Evolutionary conservation across 2,113 vertebrate genomes (phyloP), one percentile per base, ranked within the genome.

Genomic region (Limnothrissa miodon): DNA sequence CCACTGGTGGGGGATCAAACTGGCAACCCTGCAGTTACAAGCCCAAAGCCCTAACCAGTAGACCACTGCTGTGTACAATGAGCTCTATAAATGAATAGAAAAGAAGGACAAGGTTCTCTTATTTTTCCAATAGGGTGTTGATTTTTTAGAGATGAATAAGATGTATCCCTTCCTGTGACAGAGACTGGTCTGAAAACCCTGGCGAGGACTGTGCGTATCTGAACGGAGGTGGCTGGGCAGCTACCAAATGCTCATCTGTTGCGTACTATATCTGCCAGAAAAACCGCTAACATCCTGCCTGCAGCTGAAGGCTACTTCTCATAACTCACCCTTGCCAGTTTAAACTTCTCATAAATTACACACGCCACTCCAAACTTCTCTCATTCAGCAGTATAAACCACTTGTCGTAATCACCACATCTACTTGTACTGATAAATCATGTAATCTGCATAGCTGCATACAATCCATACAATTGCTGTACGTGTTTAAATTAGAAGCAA

Each of bases 181-280:
- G 92, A 56, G 92, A 87, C 45, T 94, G 92, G 93, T 5, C 8
- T 0, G 59, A 44, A 0, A 0, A 0, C 1, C 0, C 0, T 0
- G 0, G 4, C 13, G 0, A 0, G 1, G 29, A 88, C 0, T 94
- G 94, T 83, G 93, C 44, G 33, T 3, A 87, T 1, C 79, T 95
- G 48, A 46, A 0, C 6, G 81, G 51, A 17, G 2, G 0, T 0
- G 1, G 0, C 89, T 95, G 94, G 94, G 0, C 6, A 1, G 83
- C 0, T 11, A 25, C 11, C 0, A 0, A 44, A 3, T 94, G 93
- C 62, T 0, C 0, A 0, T 0, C 5, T 0, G 0, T 23, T 39
- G 33, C 78, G 4, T 90, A 91, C 85, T 94, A 87, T 92, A 92
- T 95, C 88, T 95, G 94, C 80, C 89, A 94, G 83, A 78, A 85